Evolutionary conservation across 2,113 vertebrate genomes (phyloP), one percentile per base, ranked within the genome.

Genomic region (Hystrix brachyura): DNA sequence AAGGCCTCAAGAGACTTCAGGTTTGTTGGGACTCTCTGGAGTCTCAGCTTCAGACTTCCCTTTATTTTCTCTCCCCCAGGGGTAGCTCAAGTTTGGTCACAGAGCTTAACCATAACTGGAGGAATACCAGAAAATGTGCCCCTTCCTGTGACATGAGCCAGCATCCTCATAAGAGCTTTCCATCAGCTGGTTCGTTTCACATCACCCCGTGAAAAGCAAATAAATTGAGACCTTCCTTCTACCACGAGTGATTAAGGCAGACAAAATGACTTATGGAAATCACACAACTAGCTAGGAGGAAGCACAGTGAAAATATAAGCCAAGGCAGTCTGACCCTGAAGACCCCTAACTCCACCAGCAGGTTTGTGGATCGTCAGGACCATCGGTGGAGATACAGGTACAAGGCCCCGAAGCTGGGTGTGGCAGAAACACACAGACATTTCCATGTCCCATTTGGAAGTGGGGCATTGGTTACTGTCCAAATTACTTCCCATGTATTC

Each of bases 351-450:
- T 23, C 19, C 27, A 1, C 9, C 6, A 17, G 11, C 1, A 12
- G 17, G 34, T 13, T 19, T 25, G 64, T 23, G 11, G 3, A 4
- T 10, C 23, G 4, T 32, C 13, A 27, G 57, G 32, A 7, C 7
- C 12, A 3, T 19, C 4, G 11, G 34, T 43, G 4, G 53, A 67
- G 51, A 7, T 12, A 3, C 5, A 34, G 0, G 12, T n/a, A 34
- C 17, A 10, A 2, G 64, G 1, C 1, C 3, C 10, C 11, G 9
- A 13, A 57, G 6, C 3, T 13, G 3, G 8, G 18, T 1, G 0
- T 21, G 71, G 46, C 3, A 15, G 18, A 29, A 4, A 2, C 9
- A 0, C 0, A 4, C 14, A 8, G 1, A 48, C 0, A 11, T 46
- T 21, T 65, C 59, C 51, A 7, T 1, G 11, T 48, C n/a, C 9